These are phyloP conservation scores for honey bee (Apis mellifera) DNA, from an alignment of 1,140 invertebrate genomes.

Conservation along the genomic window DNA sequence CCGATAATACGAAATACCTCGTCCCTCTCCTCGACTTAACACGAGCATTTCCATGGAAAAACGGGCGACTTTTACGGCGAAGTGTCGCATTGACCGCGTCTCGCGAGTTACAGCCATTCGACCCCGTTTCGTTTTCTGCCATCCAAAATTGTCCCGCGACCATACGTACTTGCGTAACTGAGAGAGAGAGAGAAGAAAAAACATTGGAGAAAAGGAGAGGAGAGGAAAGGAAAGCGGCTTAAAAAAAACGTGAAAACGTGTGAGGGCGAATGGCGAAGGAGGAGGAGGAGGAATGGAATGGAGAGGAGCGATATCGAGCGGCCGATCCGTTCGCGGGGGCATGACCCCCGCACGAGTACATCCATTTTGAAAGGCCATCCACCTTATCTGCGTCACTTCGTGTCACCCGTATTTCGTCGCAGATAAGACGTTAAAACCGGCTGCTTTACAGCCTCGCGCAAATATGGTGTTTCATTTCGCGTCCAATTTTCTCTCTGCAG, in stretches of 20 bases:
- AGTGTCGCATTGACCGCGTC: too few relatives aligned
- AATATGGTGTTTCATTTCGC: not conserved
- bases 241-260: not conserved
- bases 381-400: conserved; percentile 39
- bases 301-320: conserved; percentile 28
- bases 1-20: too few relatives aligned
- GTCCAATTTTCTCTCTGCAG: not conserved
- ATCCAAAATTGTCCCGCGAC: not conserved
- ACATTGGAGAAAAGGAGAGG: not conserved
- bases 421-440: conserved; percentile 27
- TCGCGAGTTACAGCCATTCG: too few relatives aligned
- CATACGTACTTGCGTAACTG: not conserved
- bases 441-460: conserved; percentile 8
- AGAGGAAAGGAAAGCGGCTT: conserved; percentile 2
- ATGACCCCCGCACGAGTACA: conserved; percentile 33
- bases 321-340: conserved; percentile 39
- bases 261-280: not conserved
- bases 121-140: not conserved
- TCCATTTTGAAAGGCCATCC: conserved; percentile 61
- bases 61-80: too few relatives aligned
- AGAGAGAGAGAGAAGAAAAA: not conserved
- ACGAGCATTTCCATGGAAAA: too few relatives aligned
- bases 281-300: not conserved
- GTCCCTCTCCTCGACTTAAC: too few relatives aligned
- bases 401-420: conserved; percentile 43